Base-by-base conservation (phyloP, 2,113 vertebrate species). In the Cottus gobio region DNA sequence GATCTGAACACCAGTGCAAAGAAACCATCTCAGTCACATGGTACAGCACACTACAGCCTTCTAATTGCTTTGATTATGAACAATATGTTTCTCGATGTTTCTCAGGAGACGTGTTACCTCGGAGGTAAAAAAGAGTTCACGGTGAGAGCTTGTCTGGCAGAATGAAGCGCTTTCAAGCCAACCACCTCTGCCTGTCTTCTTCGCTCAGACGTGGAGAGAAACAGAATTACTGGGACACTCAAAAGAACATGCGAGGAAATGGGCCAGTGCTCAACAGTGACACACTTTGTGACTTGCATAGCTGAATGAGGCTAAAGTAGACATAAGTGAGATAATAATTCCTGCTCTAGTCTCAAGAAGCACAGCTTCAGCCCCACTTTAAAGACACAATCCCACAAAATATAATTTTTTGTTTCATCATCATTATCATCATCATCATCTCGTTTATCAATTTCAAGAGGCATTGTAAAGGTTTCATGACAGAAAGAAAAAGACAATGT, bases 141-240 rank as follows among this genome's bases (percentile, higher is more conserved):
- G 8, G 56, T 57, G 62, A 57, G 68, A 69, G 71, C 80, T 75
- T 61, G 69, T 90, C 85, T 75, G 77, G 79, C 76, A 71, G 84
- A 87, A 16, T 79, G 67, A 83, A 69, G 44, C 10, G 31, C 75
- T 79, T 87, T 90, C 58, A 86, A 71, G 79, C 68, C 60, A 62
- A 68, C 82, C 77, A 80, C 79, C 85, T 83, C 81, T 85, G 83
- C 78, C 78, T 85, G 79, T 82, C 82, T 76, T 84, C 84, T 82
- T 50, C 52, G 42, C 82, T 82, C 79, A 87, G 83, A 83, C 42
- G 62, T 22, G 74, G 62, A 80, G 76, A 64, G 76, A 74, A 64
- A 80, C 46, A 76, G 75, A 90, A 79, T 83, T 89, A 83, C 67
- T 80, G 85, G 85, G 85, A 44, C 80, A 82, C 61, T 65, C 39